These are phyloP conservation scores for Hemiscyllium ocellatum DNA, from an alignment of 2,113 vertebrate species.

Conservation along the genomic window DNA sequence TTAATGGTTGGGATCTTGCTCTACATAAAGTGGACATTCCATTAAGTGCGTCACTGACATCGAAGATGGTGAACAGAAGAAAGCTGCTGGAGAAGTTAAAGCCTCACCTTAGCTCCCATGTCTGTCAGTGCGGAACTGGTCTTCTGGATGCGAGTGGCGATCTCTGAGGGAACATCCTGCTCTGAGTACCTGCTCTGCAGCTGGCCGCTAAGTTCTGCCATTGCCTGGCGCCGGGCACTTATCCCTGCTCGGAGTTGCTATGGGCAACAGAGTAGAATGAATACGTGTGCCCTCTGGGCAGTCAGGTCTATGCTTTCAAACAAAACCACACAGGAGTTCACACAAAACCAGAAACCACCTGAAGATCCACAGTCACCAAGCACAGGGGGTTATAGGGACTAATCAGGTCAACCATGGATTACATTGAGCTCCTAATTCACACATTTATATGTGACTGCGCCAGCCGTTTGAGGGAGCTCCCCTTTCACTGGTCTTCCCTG, in stretches of 20 bases:
- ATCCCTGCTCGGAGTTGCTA: constrained; percentile 69
- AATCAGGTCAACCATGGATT: too few relatives aligned
- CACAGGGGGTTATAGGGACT: too few relatives aligned
- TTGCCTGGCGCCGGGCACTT: constrained; percentile 61
- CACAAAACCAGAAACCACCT: too few relatives aligned
- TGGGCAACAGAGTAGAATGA: constrained; percentile 44
- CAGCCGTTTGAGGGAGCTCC: not conserved
- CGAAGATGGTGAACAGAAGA: not conserved
- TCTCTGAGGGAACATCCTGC: constrained; percentile 68
- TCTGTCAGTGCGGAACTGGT: constrained; percentile 63
- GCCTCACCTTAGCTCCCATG: constrained; percentile 74
- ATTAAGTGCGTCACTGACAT: not conserved
- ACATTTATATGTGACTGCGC: not conserved
- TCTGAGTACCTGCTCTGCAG: constrained; percentile 72
- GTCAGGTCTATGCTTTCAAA: not conserved
- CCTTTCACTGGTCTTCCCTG: not conserved
- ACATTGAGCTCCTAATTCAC: too few relatives aligned
- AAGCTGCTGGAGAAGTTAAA: not conserved
- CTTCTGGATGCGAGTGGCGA: constrained; percentile 62
- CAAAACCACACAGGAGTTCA: too few relatives aligned
- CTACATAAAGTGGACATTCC: not conserved
- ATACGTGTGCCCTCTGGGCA: too few relatives aligned
- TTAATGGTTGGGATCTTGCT: not conserved
- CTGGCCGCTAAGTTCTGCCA: constrained; percentile 66
- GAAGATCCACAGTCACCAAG: not conserved